Evolutionary conservation across 2,888 invertebrate genomes (phyloP), one percentile per base, ranked within the genome.

Genomic region (Pycnomerus fuliginosus): DNA sequence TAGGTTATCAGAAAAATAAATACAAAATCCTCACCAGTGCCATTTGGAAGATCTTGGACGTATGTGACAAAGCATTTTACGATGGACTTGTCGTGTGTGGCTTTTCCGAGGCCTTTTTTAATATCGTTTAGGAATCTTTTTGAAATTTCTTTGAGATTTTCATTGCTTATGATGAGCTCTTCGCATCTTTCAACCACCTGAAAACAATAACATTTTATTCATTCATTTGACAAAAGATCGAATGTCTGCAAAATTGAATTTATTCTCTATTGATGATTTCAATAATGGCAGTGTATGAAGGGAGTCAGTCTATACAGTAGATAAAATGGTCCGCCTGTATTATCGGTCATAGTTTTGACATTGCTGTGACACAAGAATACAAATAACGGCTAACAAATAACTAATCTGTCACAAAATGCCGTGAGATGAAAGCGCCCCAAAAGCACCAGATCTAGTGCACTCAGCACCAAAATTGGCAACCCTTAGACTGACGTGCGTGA

Each of bases 31-130:
- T 61, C 74, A 86, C 87, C 92, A 76, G 87, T 86, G 67, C 96
- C 96, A 75, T 93, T 90, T 15, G 97, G 97, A 55, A 97, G 80
- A 73, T 92, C 87, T 72, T 95, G 90, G 35, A 98, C 96, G 70
- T 93, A 98, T 3, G 97, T 96, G 31, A 90, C 87, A 73, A 89
- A 94, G 76, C 97, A 97, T 75, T 96, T 96, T 39, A 97, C 87
- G 61, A 84, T 84, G 13, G 97, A 80, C 36, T 78, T 75, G 0
- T 79, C 75, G 67, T 95, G 89, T 16, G 87, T 86, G 24, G 83
- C 82, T 70, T 83, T 88, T 23, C 80, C 77, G 25, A 97, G 78
- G 8, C 97, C 97, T 60, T 81, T 82, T 23, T 87, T 74, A 52
- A 96, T 80, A 65, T 91, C 89, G 29, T 82, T 77, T 54, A 84